A percentile compares a stretch with the other conserved stretches of the same genome.
Evolutionary conservation across 2,888 invertebrate species (phyloP).

Genomic region (Drosophila lacicola): DNA sequence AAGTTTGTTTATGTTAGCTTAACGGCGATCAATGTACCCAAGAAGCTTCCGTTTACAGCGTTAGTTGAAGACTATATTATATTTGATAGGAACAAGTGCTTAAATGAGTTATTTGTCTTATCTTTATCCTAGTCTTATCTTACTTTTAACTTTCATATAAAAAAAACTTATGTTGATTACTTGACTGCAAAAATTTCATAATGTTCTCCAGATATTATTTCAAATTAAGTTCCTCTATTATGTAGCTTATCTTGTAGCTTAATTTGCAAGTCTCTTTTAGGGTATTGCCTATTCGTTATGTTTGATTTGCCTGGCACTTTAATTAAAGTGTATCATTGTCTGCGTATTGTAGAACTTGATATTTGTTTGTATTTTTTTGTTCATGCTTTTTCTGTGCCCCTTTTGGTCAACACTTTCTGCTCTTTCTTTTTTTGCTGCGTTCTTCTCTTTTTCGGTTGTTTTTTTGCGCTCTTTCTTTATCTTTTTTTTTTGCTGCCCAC

Average conservation of each 20-base stretch:
- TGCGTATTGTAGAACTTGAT: slow-evolving; percentile 25
- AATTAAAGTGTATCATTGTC: slow-evolving; percentile 56
- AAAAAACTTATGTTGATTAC: too few relatives aligned
- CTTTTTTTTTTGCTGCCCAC: slow-evolving; percentile 42
- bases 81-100: background rate
- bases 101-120: background rate
- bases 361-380: slow-evolving; percentile 7
- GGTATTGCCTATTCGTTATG: background rate
- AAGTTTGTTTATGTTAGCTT: too few relatives aligned
- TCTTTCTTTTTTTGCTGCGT: slow-evolving; percentile 26
- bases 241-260: too few relatives aligned
- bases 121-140: too few relatives aligned
- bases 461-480: slow-evolving; percentile 2
- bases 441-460: slow-evolving; percentile 3
- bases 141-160: too few relatives aligned
- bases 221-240: too few relatives aligned
- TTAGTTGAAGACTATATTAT: too few relatives aligned
- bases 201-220: too few relatives aligned
- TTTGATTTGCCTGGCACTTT: background rate
- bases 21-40: too few relatives aligned
- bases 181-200: too few relatives aligned
- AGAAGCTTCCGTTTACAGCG: too few relatives aligned
- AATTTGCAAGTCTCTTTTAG: background rate
- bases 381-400: slow-evolving; percentile 26
- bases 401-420: slow-evolving; percentile 56